Evolutionary conservation across 2,888 invertebrate genomes (phyloP), one percentile per base, ranked within the genome.

Genomic region (Chymomyza amoena): DNA sequence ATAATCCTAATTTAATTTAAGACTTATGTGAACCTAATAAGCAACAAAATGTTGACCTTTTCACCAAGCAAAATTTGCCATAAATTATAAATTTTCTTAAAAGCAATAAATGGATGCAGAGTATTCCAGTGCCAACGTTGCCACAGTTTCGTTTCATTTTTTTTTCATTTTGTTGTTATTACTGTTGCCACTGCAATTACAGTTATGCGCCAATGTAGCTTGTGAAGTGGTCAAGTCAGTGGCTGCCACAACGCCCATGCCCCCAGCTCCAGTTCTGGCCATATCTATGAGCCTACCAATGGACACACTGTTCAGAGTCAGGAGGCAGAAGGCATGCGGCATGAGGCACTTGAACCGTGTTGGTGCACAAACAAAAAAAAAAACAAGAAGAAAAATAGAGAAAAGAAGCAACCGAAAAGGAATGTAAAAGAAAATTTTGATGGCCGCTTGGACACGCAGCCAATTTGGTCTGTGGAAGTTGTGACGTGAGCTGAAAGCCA

Each of bases 401-500:
- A 36, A 36, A 13, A 10, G 39, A 3, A 32, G 9, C 6, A 32
- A 32, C 32, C 39, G 0, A 13, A 45, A 45, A 45, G 39, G 39
- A 45, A 45, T 45, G 39, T 45, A 7, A 45, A 45, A 45, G 13
- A 9, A 57, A 64, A 69, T 62, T 69, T 66, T 66, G 59, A 28
- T 59, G 20, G 60, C 61, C 61, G 62, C 61, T 62, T 62, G 52
- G 45, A 68, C 28, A 62, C 59, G 67, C 36, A 51, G 39, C 66
- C 61, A 72, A 67, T 72, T 72, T 72, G 20, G 71, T 62, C 70
- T 69, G 70, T 61, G 76, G 68, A 52, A 57, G 45, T 45, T 61
- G 36, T 54, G 69, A 79, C 77, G 77, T 77, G 77, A 77, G 79
- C 79, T 69, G 77, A 77, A 77, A 77, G 68, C 69, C 62, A 79